A percentile compares a stretch with the other conserved stretches of the same genome.
Conservation (phyloP, 2,888 invertebrate species). For the Mylabris sibirica region DNA sequence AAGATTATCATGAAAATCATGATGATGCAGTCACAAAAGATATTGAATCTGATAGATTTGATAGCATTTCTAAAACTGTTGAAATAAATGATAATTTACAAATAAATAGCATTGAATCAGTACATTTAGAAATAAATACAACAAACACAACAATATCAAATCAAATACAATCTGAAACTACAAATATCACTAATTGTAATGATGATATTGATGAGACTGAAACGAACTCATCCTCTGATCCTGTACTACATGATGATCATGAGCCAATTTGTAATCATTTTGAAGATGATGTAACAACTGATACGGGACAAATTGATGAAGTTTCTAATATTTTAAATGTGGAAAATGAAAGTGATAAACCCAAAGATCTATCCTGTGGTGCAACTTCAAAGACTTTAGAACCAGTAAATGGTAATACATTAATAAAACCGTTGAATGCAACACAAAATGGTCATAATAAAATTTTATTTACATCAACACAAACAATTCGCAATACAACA, state of each 20-base stretch:
- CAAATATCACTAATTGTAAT: not conserved
- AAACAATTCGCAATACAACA: slow-evolving; percentile 19
- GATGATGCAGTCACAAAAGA: not conserved
- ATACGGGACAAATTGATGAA: not conserved
- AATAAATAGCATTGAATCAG: not conserved
- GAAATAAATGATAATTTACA: not conserved
- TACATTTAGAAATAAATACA: not conserved
- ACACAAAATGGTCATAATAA: slow-evolving; percentile 17
- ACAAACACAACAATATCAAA: not conserved
- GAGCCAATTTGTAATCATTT: not conserved
- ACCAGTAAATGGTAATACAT: slow-evolving; percentile 15
- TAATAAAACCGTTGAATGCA: slow-evolving; percentile 14
- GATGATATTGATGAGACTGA: not conserved
- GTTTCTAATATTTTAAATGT: not conserved
- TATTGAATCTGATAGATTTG: not conserved
- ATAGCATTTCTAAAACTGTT: not conserved
- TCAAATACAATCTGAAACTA: not conserved
- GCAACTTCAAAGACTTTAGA: not conserved
- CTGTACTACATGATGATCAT: not conserved
- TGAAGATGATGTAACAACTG: not conserved
- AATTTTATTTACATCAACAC: slow-evolving; percentile 29
- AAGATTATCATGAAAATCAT: not conserved
- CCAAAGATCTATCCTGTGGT: not conserved
- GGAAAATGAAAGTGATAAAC: not conserved
- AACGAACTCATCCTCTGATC: not conserved